Conservation (phyloP, 2,113 vertebrate species). For the Tragelaphus buxtoni region DNA sequence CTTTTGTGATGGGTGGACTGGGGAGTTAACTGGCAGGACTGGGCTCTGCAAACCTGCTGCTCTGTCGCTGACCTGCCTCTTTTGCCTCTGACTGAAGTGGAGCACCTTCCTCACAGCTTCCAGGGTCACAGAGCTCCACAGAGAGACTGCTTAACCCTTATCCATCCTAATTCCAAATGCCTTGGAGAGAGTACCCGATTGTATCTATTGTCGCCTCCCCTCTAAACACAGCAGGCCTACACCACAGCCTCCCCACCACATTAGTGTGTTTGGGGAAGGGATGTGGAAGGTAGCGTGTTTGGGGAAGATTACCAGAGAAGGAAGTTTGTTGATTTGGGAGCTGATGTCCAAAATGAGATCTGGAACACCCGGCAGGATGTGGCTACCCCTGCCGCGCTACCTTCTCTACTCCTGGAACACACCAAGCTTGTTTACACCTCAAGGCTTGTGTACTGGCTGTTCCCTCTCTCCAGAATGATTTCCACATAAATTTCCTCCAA, state of each 20-base stretch:
- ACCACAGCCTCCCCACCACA: background rate
- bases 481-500: background rate
- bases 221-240: background rate
- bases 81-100: background rate
- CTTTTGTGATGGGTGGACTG: no score
- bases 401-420: background rate
- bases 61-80: background rate
- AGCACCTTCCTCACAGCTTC: background rate
- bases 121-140: background rate
- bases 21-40: background rate
- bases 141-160: background rate
- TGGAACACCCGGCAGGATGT: rapidly evolving
- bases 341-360: background rate
- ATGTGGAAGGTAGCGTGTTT: background rate
- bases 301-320: background rate
- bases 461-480: background rate
- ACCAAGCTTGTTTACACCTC: background rate
- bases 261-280: background rate
- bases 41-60: background rate
- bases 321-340: background rate
- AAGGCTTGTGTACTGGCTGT: background rate
- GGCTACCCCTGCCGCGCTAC: background rate
- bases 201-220: background rate
- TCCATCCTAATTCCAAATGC: background rate
- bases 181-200: background rate